Evolutionary conservation across 2,888 invertebrate species (phyloP).

Genomic region (Patella ulyssiponensis): DNA sequence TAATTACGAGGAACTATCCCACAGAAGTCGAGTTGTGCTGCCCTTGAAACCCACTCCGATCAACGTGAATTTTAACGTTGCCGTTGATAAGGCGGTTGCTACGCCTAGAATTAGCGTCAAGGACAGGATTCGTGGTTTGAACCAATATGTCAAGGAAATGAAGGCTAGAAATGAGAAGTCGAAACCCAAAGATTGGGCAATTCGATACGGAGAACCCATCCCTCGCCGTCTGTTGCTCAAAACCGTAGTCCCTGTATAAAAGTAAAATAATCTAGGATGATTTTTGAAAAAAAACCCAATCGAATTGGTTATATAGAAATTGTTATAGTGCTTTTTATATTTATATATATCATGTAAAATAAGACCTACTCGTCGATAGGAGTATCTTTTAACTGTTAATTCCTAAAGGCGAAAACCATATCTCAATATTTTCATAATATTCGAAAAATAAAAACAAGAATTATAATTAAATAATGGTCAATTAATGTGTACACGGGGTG

Average conservation of each 20-base stretch:
- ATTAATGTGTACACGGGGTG: no score
- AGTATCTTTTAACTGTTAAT: no score
- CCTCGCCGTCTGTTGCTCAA: slow-evolving; percentile 51
- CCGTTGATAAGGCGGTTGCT: slow-evolving; percentile 4
- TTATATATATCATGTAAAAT: no score
- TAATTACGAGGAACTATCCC: slow-evolving; percentile 43
- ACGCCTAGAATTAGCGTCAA: slow-evolving; percentile 40
- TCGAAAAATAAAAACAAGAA: no score
- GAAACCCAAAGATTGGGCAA: slow-evolving; percentile 56
- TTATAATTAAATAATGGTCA: no score
- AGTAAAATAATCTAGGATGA: no score
- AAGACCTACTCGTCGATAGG: no score
- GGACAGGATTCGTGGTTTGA: slow-evolving; percentile 53
- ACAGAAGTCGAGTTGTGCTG: slow-evolving; percentile 38
- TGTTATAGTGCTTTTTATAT: no score
- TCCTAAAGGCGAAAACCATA: no score
- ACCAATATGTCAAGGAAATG: slow-evolving; percentile 52
- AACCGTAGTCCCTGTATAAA: slow-evolving; percentile 43
- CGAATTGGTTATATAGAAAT: no score
- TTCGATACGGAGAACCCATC: slow-evolving; percentile 56
- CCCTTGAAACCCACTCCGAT: slow-evolving; percentile 32
- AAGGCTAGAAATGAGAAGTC: slow-evolving; percentile 49
- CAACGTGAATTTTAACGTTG: slow-evolving; percentile 5
- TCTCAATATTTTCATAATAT: no score
- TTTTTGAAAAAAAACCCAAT: no score